Conservation (phyloP, 2,888 invertebrate genomes). For the Seira sanloemensis region DNA sequence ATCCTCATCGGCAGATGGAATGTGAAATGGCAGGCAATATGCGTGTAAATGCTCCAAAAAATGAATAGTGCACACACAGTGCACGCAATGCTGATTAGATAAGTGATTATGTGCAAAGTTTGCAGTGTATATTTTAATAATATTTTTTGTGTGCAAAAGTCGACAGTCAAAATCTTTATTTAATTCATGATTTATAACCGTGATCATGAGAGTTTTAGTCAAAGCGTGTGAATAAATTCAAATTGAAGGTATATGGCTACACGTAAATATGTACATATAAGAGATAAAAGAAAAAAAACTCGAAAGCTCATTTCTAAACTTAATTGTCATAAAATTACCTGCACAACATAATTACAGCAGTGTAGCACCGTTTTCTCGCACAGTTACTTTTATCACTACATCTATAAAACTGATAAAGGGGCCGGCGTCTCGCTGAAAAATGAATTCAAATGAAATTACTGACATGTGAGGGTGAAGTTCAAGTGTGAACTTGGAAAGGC, state of each 20-base stretch:
- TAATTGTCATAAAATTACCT: neutral
- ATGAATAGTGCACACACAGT: slow-evolving; percentile 27
- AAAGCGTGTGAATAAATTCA: slow-evolving; percentile 8
- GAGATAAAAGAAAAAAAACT: too few relatives aligned
- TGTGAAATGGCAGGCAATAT: too few relatives aligned
- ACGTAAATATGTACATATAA: neutral
- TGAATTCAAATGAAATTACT: too few relatives aligned
- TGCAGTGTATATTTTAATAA: neutral
- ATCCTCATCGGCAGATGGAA: too few relatives aligned
- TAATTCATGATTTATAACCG: slow-evolving; percentile 3
- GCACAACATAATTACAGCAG: too few relatives aligned
- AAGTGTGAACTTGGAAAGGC: too few relatives aligned
- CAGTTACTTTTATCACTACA: too few relatives aligned
- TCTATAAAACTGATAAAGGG: too few relatives aligned
- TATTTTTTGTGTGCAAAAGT: too few relatives aligned
- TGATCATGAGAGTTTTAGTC: slow-evolving; percentile 4
- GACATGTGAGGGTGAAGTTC: too few relatives aligned
- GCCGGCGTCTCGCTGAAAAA: too few relatives aligned
- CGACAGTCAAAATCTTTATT: neutral
- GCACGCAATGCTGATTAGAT: slow-evolving; percentile 29
- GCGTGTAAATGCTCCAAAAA: slow-evolving; percentile 35
- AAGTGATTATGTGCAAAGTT: slow-evolving; percentile 38
- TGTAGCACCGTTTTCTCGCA: too few relatives aligned
- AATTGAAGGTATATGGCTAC: neutral
- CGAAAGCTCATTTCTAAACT: neutral